Percentiles rank a stretch among this genome's conserved stretches.
Conservation (phyloP, 2,797 vertebrate species). For the Falco peregrinus region DNA sequence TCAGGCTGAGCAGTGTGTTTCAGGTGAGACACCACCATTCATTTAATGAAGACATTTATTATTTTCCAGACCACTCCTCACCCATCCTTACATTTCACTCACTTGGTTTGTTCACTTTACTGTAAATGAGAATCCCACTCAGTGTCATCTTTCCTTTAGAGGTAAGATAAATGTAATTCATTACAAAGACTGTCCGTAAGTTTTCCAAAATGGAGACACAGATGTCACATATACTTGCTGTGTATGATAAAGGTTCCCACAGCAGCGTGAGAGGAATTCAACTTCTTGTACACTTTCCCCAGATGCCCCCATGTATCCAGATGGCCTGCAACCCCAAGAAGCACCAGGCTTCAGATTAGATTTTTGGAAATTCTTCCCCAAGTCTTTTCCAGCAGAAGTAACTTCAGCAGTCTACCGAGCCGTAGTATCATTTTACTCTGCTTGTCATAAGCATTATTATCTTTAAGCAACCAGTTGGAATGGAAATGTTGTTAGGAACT, state of each 20-base stretch:
- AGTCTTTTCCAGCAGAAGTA: neutral
- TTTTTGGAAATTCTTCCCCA: neutral
- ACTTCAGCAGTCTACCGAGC: neutral
- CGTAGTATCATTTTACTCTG: neutral
- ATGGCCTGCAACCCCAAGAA: constrained; percentile 6
- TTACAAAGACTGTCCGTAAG: constrained; percentile 36
- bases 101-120: neutral
- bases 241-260: constrained; percentile 19
- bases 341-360: neutral
- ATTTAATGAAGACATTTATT: neutral
- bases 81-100: neutral
- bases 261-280: constrained; percentile 1
- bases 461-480: neutral
- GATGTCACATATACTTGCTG: neutral
- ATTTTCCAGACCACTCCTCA: neutral
- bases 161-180: constrained; percentile 28
- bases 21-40: neutral
- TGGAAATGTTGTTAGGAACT: neutral
- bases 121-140: neutral
- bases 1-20: neutral
- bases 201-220: constrained; percentile 35
- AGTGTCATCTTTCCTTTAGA: constrained; percentile 25
- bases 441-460: neutral
- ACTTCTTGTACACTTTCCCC: constrained; percentile 46
- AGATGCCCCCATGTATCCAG: constrained; percentile 36